These are phyloP conservation scores for Dione juno DNA, from an alignment of 2,888 invertebrate genomes.

Conservation along the genomic window DNA sequence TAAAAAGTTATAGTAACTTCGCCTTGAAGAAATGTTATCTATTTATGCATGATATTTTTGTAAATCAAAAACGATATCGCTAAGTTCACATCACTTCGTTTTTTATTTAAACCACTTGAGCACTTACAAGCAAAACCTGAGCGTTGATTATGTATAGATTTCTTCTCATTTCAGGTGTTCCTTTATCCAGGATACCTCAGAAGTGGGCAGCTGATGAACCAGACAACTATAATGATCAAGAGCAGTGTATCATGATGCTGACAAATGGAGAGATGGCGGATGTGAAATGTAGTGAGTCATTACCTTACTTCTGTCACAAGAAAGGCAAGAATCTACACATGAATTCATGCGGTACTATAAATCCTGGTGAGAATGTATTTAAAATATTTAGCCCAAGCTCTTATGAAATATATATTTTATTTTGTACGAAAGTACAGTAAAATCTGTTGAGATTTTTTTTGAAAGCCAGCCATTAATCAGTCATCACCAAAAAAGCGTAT, in stretches of 20 bases:
- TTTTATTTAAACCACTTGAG: too few species aligned
- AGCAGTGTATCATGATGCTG: constrained; percentile 52
- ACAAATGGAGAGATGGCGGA: constrained; percentile 51
- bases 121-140: too few species aligned
- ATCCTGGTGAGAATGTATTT: constrained; percentile 45
- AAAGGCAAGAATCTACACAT: constrained; percentile 32
- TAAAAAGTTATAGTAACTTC: constrained; percentile 54
- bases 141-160: too few species aligned
- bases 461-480: too few species aligned
- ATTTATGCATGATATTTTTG: too few species aligned
- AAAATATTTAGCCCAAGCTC: neutral
- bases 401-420: too few species aligned
- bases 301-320: constrained; percentile 54
- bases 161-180: too few species aligned
- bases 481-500: too few species aligned
- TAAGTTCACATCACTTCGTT: too few species aligned
- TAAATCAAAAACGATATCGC: constrained; percentile 33
- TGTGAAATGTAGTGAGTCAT: constrained; percentile 49
- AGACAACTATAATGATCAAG: constrained; percentile 49
- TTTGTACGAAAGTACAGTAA: neutral
- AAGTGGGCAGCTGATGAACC: constrained; percentile 53
- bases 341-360: constrained; percentile 53
- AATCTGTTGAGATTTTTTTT: too few species aligned
- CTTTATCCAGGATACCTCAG: constrained; percentile 49
- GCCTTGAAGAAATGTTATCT: too few species aligned